Evolutionary conservation across 1,140 invertebrate genomes (phyloP), one percentile per base, ranked within the genome.

Genomic region (Agraylea sexmaculata): DNA sequence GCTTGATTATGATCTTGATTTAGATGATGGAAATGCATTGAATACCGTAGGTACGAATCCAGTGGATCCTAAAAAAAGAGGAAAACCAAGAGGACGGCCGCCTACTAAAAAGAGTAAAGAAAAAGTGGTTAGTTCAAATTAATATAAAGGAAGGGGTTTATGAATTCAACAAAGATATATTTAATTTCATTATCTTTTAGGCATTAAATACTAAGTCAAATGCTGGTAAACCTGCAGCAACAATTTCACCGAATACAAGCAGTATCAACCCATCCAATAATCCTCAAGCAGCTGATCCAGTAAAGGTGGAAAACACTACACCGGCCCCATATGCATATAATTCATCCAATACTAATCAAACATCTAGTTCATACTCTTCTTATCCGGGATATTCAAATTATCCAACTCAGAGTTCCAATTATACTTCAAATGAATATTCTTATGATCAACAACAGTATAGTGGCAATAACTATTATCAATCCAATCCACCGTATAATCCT

Each of bases 1-100:
- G 10, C 56, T 88, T 50, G 92, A 95, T 69, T 74, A 94, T 47
- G 91, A 95, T 65, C 70, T 94, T 51, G 90, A 94, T 58, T 77
- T 77, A 47, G 78, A 80, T 43, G 71, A 77, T 23, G 60, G 68
- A 5, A 40, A 37, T 23, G 59, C 60, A 3, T 55, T 64, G 4
- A 57, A 60, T 8, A 66, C 69, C 47, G 57, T 59, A 32, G 55
- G 62, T 1, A 54, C 57, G 2, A 50, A 56, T 8, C 53, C 50
- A 43, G 56, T 53, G 12, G 40, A 47, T 47, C 51, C 7, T 41
- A 50, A 16, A 59, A 66, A 60, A 1, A 62, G 69, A 50, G 55
- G 30, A 28, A 43, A 44, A 58, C 11, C 49, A 60, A 23, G 57
- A 56, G 6, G 41, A 54, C 1, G 39, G 53, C 48, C 1, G 52